Evolutionary conservation across 2,113 vertebrate species (phyloP).

Genomic region (Illadopsis cleaveri): DNA sequence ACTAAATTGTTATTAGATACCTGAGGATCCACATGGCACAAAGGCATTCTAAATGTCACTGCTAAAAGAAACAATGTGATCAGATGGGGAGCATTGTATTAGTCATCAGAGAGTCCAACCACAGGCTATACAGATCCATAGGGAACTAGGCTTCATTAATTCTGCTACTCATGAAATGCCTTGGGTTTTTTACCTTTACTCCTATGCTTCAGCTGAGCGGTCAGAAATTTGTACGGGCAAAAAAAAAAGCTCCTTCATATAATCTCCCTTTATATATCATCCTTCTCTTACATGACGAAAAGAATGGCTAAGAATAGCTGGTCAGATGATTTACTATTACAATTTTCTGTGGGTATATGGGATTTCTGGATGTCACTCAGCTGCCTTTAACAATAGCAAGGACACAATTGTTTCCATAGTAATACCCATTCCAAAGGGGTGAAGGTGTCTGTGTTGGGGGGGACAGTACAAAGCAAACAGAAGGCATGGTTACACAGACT

Average conservation of each 20-base stretch:
- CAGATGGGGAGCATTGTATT: background rate
- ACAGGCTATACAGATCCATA: background rate
- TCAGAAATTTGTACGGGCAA: background rate
- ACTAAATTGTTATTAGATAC: conserved; percentile 9
- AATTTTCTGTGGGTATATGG: conserved; percentile 61
- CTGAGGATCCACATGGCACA: background rate
- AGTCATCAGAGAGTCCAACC: conserved; percentile 53
- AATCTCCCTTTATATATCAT: conserved; percentile 48
- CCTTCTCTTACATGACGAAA: conserved; percentile 34
- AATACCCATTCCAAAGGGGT: conserved; percentile 54
- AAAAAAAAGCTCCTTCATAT: conserved; percentile 32
- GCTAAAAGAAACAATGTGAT: conserved; percentile 32
- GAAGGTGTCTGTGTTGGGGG: conserved; percentile 45
- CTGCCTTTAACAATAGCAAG: conserved; percentile 59
- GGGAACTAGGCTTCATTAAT: conserved; percentile 55
- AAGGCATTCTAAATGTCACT: conserved; percentile 1
- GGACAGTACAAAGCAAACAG: conserved; percentile 24
- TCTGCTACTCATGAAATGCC: conserved; percentile 28
- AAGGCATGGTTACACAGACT: conserved; percentile 11
- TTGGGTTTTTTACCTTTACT: conserved; percentile 43
- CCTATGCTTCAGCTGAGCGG: background rate
- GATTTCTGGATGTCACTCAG: conserved; percentile 61
- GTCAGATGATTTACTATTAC: conserved; percentile 69
- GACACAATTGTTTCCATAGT: conserved; percentile 67
- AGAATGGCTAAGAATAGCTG: conserved; percentile 55